Percentiles rank a stretch among this genome's conserved stretches.
Evolutionary conservation across 2,888 invertebrate genomes (phyloP).

Genomic region (Torymus tubicola): DNA sequence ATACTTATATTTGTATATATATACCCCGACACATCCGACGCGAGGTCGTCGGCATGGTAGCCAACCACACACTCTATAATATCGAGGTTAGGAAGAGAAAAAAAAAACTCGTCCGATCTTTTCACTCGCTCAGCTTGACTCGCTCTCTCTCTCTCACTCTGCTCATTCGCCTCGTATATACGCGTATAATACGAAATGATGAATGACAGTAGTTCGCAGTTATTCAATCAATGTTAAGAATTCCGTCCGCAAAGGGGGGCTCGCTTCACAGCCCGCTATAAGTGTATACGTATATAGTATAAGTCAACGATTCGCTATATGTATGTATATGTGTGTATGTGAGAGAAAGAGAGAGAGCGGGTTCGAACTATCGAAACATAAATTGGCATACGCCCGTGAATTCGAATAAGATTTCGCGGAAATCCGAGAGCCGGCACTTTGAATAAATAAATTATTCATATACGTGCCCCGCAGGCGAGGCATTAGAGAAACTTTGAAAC

Average conservation of each 20-base stretch:
- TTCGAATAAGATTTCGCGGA: conserved; percentile 55
- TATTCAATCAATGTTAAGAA: conserved; percentile 54
- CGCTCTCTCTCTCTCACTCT: neutral
- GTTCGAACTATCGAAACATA: conserved; percentile 29
- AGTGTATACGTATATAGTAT: too few relatives aligned
- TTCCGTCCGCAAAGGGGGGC: conserved; percentile 31
- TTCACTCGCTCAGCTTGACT: neutral
- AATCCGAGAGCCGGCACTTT: conserved; percentile 46
- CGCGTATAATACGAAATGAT: conserved; percentile 38
- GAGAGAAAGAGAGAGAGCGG: too few relatives aligned
- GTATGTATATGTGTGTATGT: too few relatives aligned
- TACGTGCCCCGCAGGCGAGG: conserved; percentile 33
- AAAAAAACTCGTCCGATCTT: conserved; percentile 23
- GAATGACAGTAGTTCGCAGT: conserved; percentile 50
- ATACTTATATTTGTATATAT: too few relatives aligned
- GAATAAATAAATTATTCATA: conserved; percentile 57
- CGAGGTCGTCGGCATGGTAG: too few relatives aligned
- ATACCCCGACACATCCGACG: too few relatives aligned
- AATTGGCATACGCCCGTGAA: conserved; percentile 53
- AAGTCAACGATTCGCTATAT: too few relatives aligned
- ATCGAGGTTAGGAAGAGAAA: neutral
- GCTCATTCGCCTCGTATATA: too few relatives aligned
- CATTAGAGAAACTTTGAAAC: conserved; percentile 55
- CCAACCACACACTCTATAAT: too few relatives aligned
- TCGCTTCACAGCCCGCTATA: neutral